Base-by-base conservation (phyloP, 64 coral and sea anemone genomes). In the Porites lutea region DNA sequence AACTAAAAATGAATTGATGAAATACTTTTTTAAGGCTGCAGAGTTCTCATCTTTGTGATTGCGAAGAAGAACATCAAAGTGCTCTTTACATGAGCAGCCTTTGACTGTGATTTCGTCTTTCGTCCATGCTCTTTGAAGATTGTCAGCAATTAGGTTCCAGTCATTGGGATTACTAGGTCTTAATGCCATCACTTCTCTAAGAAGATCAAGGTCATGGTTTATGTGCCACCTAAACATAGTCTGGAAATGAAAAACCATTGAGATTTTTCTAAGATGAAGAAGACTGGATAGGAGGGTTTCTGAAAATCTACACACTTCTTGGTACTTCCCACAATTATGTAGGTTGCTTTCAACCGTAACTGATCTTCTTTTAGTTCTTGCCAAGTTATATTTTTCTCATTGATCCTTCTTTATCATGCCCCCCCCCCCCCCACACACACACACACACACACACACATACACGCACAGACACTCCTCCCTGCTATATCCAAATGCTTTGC, bases 171-270 rank as follows among this genome's bases (percentile, higher is more conserved):
- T 82, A 61, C 60, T 37, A 61, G 54, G 79, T 62, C 79, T 82
- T 82, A 19, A 61, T 82, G 79, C 79, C 44, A 82, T 20, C 53
- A 82, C 54, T 65, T 82, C 79, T 82, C 21, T 82, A 43, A 65
- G 22, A 65, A 82, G 79, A 65, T 82, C 79, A 82, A 82, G 79
- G 60, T 82, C 79, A 82, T 82, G 79, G 53, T 82, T 82, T 61
- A 82, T 19, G 44, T 87, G 55, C 79, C 79, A 82, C 61, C 79
- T 82, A 65, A 82, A 82, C 79, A 82, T 65, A 57, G 75, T 37
- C 68, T 81, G 66, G 63, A 86, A 86, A 69, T 86, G 61, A 86
- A 86, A 86, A 86, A 86, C 63, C 82, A 86, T 84, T 86, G 65
- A 87, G 83, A 18, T 86, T 86, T 86, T 86, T 86, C 82, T 86